phyloP scores from a whole-genome alignment of 2,113 vertebrate species.

The Arenaria interpres region DNA sequence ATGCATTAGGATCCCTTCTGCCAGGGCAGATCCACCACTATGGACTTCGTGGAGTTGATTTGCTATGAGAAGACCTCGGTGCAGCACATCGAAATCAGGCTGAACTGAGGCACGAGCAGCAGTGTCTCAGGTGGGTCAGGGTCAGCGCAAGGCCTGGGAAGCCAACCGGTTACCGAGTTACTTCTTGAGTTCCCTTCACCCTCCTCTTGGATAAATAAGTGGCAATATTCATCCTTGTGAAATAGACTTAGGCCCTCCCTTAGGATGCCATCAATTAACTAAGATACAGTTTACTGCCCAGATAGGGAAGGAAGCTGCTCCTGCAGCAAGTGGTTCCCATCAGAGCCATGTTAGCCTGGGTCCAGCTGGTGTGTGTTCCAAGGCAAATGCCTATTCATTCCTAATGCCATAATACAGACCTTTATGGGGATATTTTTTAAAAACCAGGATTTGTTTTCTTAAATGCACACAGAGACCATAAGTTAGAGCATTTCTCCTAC shows the following conservation, averaged over 20 bases:
- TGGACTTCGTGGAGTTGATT: neutral
- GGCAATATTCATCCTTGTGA: neutral
- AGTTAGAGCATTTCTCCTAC: neutral
- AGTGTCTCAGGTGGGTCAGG: neutral
- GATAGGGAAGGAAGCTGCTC: neutral
- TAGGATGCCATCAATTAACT: neutral
- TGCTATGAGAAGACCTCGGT: neutral
- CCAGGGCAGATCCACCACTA: neutral
- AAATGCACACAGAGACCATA: neutral
- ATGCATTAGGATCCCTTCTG: neutral
- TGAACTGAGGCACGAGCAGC: neutral
- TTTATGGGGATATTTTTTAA: neutral
- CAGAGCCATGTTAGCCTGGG: neutral
- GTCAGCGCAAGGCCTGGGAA: neutral
- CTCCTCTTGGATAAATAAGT: neutral
- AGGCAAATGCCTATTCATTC: neutral
- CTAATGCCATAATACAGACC: neutral
- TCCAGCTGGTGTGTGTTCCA: accelerated
- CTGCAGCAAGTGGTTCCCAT: neutral
- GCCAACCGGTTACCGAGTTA: neutral
- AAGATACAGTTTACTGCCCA: neutral
- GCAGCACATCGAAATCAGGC: neutral
- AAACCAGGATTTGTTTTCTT: neutral
- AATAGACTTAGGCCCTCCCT: neutral
- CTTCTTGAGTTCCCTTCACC: neutral